Evolutionary conservation across 2,797 vertebrate genomes (phyloP), one percentile per base, ranked within the genome.

Genomic region (Phataginus tetradactyla): DNA sequence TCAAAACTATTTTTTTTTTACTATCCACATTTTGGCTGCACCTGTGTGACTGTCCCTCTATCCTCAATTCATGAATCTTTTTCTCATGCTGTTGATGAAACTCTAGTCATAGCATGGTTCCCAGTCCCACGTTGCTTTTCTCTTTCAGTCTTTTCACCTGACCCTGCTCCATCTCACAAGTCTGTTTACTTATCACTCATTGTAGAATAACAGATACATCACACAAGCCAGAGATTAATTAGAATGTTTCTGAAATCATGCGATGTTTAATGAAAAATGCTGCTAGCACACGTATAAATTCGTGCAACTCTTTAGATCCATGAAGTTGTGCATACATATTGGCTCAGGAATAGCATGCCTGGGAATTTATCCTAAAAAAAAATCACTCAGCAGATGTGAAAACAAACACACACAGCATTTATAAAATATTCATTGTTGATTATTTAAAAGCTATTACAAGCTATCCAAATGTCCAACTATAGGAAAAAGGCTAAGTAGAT

Each of bases 361-460:
- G 49, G 78, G 74, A 97, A 64, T 64, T 85, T n/a, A 39, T 74
- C n/a, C 86, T 84, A 80, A 86, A 77, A 83, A n/a, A 69, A 94
- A 77, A 68, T 20, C 77, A 69, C 72, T 79, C 32, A 85, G 34
- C 89, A 96, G 69, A 96, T 84, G 74, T 89, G 91, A 91, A 89
- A 85, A 75, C 59, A 95, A 85, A 78, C 55, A 94, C 68, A 91
- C 39, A 78, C 27, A 61, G 7, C 25, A 5, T 49, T 66, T 59
- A 42, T 64, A 80, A 71, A 25, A 71, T 17, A 75, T 29, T 23
- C 49, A 39, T 25, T 59, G 57, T 12, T 81, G 80, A 64, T 90
- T 75, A 45, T 74, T 69, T 42, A 45, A 64, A 88, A 87, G 55
- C n/a, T 83, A 69, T 61, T 39, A 68, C 49, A 92, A 85, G n/a